Evolutionary conservation across 2,113 vertebrate genomes (phyloP).

Genomic region (Neogale vison): DNA sequence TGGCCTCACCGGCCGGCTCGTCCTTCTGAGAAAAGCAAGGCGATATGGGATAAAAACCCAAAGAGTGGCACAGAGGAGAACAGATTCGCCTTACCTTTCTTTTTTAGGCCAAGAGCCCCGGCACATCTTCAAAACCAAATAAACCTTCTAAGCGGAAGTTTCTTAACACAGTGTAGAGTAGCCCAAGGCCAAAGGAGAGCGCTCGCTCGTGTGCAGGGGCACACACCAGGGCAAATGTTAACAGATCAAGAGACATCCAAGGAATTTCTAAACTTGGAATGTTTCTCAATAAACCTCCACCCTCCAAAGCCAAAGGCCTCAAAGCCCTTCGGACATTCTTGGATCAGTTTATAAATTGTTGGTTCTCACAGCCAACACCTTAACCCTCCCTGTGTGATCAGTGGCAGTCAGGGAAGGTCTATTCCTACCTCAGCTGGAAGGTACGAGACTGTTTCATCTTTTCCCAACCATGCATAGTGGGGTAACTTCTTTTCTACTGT

Average conservation of each 20-base stretch:
- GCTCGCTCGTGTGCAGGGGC: rapidly evolving
- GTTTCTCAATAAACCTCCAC: too few relatives aligned
- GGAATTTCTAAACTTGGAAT: background rate
- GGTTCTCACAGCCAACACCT: background rate
- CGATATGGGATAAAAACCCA: background rate
- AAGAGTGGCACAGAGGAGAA: background rate
- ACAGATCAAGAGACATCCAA: background rate
- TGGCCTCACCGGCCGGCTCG: background rate
- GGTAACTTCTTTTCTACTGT: background rate
- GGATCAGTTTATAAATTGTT: background rate
- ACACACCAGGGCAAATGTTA: background rate
- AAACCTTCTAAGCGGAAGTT: background rate
- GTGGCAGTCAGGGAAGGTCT: background rate
- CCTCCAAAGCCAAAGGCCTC: background rate
- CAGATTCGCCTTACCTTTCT: background rate
- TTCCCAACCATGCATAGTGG: background rate
- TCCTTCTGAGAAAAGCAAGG: background rate
- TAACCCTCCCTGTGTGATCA: background rate
- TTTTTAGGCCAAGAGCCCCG: background rate
- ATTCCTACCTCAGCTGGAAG: background rate
- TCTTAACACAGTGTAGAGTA: background rate
- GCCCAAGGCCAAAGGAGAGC: background rate
- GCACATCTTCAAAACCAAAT: background rate
- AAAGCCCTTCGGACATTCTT: background rate
- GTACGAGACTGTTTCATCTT: background rate